Percentiles rank a stretch among this genome's conserved stretches.
Evolutionary conservation across 2,113 vertebrate species (phyloP).

Genomic region (Numenius arquata): DNA sequence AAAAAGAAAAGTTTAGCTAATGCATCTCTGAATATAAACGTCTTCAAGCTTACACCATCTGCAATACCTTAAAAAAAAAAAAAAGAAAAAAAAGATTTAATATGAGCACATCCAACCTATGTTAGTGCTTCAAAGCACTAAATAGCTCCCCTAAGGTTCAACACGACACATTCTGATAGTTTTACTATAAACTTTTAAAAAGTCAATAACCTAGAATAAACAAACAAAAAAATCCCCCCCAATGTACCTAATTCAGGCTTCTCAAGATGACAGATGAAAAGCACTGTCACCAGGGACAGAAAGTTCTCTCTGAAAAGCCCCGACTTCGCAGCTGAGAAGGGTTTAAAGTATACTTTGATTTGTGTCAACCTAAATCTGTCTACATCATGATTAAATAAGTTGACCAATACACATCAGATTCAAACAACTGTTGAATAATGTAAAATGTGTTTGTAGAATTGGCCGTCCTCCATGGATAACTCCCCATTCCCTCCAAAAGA

Average conservation of each 20-base stretch:
- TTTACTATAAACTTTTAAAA: neutral
- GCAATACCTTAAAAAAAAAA: neutral
- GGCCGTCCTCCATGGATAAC: neutral
- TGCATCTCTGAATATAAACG: neutral
- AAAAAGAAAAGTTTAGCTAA: neutral
- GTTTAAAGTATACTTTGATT: neutral
- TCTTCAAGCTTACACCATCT: neutral
- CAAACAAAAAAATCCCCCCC: neutral
- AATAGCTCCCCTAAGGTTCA: neutral
- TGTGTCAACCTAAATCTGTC: neutral
- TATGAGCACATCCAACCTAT: neutral
- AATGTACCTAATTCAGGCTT: neutral
- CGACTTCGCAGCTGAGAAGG: neutral
- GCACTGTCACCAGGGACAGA: neutral
- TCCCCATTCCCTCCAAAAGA: neutral
- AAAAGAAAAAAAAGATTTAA: neutral
- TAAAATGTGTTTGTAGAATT: neutral
- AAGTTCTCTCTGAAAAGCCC: neutral
- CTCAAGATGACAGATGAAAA: neutral
- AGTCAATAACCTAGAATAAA: neutral
- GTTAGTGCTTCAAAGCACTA: neutral
- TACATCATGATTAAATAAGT: neutral
- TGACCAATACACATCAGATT: neutral
- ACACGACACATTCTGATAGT: neutral
- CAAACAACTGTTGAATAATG: neutral